A percentile compares a stretch with the other conserved stretches of the same genome.
Evolutionary conservation across 2,888 invertebrate species (phyloP).

Genomic region (Sussaba pulchella): DNA sequence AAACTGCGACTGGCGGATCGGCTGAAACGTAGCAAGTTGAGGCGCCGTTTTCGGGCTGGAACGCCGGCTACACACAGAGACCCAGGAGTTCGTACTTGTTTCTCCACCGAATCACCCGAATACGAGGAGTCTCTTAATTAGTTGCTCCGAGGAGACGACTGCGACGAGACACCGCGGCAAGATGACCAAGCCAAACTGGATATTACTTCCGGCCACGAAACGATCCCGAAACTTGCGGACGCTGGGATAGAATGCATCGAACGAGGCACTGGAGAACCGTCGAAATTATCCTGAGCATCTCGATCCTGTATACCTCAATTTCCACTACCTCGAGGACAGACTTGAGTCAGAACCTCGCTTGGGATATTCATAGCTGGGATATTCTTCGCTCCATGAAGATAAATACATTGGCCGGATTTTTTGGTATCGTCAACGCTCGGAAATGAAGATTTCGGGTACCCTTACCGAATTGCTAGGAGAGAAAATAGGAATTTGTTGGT

Average conservation of each 20-base stretch:
- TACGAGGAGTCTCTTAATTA: slow-evolving; percentile 69
- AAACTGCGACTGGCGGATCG: slow-evolving; percentile 51
- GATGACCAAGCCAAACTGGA: slow-evolving; percentile 67
- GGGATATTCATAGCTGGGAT: slow-evolving; percentile 31
- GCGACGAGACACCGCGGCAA: slow-evolving; percentile 48
- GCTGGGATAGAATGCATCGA: slow-evolving; percentile 50
- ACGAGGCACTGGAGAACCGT: slow-evolving; percentile 43
- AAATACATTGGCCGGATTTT: slow-evolving; percentile 26
- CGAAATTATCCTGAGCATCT: slow-evolving; percentile 60
- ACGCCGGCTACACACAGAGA: slow-evolving; percentile 44
- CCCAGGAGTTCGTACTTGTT: slow-evolving; percentile 55
- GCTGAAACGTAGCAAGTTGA: slow-evolving; percentile 33
- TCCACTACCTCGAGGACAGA: slow-evolving; percentile 41
- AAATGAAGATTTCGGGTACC: slow-evolving; percentile 48
- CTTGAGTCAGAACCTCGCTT: not conserved
- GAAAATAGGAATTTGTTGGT: slow-evolving; percentile 10
- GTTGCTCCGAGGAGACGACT: slow-evolving; percentile 65
- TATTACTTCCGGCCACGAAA: slow-evolving; percentile 67
- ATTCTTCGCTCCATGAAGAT: slow-evolving; percentile 47
- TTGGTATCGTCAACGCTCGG: slow-evolving; percentile 5
- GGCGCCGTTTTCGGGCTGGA: slow-evolving; percentile 14
- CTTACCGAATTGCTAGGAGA: not conserved
- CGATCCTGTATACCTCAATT: slow-evolving; percentile 46
- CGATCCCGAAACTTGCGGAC: slow-evolving; percentile 66
- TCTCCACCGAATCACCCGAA: slow-evolving; percentile 60